Percentiles rank a stretch among this genome's conserved stretches.
Conservation (phyloP, 2,797 vertebrate species). For the Macroramphosus scolopax region DNA sequence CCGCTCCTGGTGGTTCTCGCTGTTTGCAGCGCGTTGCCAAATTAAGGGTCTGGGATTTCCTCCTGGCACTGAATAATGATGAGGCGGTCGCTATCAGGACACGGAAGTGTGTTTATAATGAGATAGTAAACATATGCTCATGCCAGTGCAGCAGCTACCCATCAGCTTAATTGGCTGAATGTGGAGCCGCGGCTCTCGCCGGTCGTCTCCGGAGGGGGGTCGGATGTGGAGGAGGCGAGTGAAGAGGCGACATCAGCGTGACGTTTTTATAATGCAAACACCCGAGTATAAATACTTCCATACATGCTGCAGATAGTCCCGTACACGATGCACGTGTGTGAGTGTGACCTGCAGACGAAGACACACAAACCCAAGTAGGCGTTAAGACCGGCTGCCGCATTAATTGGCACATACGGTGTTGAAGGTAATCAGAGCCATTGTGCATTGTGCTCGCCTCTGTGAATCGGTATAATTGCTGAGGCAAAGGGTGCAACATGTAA, state of each 20-base stretch:
- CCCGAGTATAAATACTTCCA: too few species aligned
- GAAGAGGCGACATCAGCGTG: slow-evolving; percentile 29
- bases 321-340: slow-evolving; percentile 11
- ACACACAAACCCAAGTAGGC: background rate
- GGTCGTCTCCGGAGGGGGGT: slow-evolving; percentile 41
- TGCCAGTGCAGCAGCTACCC: slow-evolving; percentile 60
- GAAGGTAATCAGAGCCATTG: slow-evolving; percentile 40
- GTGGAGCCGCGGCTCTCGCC: slow-evolving; percentile 51
- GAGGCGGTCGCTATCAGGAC: slow-evolving; percentile 55
- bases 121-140: slow-evolving; percentile 72
- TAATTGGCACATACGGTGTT: slow-evolving; percentile 30
- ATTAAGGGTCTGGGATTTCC: slow-evolving; percentile 69
- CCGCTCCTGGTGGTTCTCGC: slow-evolving; percentile 31
- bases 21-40: slow-evolving; percentile 56
- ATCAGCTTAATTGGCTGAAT: slow-evolving; percentile 72
- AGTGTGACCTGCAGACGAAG: background rate
- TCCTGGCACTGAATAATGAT: slow-evolving; percentile 61
- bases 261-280: too few species aligned
- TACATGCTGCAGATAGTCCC: background rate
- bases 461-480: slow-evolving; percentile 47
- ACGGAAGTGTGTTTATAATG: slow-evolving; percentile 67
- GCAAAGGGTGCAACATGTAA: slow-evolving; percentile 55
- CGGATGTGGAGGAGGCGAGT: slow-evolving; percentile 18
- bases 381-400: background rate
- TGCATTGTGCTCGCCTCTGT: slow-evolving; percentile 38